These are phyloP conservation scores for Microcebus lehilahytsara DNA, from an alignment of 2,113 vertebrate genomes.

Conservation along the genomic window DNA sequence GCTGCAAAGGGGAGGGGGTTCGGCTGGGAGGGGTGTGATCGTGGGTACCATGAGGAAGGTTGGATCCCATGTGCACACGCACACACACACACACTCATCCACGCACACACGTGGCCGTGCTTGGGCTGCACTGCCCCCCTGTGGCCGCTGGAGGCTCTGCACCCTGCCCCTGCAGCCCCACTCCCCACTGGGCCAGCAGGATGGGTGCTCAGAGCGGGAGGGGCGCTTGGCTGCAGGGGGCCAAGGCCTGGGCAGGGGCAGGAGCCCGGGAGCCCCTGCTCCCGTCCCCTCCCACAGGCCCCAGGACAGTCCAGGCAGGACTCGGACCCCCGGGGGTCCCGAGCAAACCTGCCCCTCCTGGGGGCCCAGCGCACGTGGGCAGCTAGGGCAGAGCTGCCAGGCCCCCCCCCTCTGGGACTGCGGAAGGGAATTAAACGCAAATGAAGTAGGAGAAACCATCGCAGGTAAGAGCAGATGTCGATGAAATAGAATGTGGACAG, in stretches of 20 bases:
- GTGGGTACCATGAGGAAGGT: accelerated
- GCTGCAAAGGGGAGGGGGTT: too few relatives aligned
- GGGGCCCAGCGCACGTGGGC: not conserved
- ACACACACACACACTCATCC: accelerated
- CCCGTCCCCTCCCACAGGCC: not conserved
- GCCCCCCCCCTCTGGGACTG: too few relatives aligned
- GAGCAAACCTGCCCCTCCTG: not conserved
- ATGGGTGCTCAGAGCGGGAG: too few relatives aligned
- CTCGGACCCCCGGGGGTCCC: not conserved
- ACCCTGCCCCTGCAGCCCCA: accelerated
- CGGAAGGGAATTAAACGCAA: not conserved
- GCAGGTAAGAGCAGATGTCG: accelerated
- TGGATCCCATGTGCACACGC: accelerated
- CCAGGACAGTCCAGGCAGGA: too few relatives aligned
- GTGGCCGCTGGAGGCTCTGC: not conserved
- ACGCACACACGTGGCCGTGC: accelerated
- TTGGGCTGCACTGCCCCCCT: not conserved
- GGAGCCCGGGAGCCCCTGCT: not conserved
- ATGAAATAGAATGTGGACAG: not conserved
- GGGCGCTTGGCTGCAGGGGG: accelerated
- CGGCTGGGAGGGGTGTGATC: not conserved
- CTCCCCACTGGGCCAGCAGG: too few relatives aligned
- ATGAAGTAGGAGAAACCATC: not conserved
- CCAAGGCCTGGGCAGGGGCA: not conserved
- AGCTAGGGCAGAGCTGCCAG: accelerated